A percentile compares a stretch with the other conserved stretches of the same genome.
These are phyloP conservation scores for Siphlonurus alternatus DNA, from an alignment of 2,888 invertebrate genomes.

Conservation along the genomic window DNA sequence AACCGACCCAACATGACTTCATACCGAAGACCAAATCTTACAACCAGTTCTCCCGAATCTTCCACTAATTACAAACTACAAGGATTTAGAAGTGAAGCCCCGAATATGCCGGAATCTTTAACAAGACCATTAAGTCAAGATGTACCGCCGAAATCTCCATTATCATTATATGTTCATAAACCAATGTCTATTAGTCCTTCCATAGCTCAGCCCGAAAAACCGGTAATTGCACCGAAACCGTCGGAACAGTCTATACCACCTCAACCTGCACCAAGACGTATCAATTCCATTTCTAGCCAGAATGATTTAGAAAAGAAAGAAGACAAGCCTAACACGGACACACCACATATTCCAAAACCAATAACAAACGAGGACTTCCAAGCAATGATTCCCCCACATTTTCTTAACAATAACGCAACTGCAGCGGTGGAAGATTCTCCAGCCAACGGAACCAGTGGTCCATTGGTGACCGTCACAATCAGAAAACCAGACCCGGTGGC, in stretches of 20 bases:
- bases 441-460: conserved; percentile 13
- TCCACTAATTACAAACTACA: conserved; percentile 12
- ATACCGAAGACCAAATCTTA: conserved; percentile 26
- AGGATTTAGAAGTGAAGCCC: conserved; percentile 12
- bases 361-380: conserved; percentile 89
- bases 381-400: conserved; percentile 87
- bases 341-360: conserved; percentile 50
- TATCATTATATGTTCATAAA: not conserved
- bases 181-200: not conserved
- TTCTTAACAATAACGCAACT: conserved; percentile 34
- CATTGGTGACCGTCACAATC: conserved; percentile 55
- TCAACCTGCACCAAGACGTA: conserved; percentile 32
- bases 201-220: not conserved
- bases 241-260: conserved; percentile 20
- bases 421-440: conserved; percentile 9
- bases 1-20: conserved; percentile 44
- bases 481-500: conserved; percentile 42
- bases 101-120: not conserved
- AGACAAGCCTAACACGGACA: conserved; percentile 31
- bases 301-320: conserved; percentile 31
- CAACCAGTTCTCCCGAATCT: conserved; percentile 1
- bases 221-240: not conserved
- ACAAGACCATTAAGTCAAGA: not conserved
- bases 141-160: not conserved
- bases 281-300: conserved; percentile 19